Base-by-base conservation (phyloP, 2,113 vertebrate species). In the Eolophus roseicapilla region DNA sequence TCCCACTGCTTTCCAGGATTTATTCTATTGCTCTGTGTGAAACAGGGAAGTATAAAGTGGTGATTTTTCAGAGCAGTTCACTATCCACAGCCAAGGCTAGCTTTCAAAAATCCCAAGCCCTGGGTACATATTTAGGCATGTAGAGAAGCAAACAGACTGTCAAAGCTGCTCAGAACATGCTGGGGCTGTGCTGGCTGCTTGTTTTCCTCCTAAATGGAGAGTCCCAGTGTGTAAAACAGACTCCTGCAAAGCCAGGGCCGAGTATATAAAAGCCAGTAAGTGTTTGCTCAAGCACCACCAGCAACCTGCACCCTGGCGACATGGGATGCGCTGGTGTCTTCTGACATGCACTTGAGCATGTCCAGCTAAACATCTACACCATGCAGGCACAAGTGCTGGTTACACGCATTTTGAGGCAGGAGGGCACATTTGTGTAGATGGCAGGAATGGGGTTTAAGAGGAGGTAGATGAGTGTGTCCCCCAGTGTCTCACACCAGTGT, bases 91-190 rank as follows among this genome's bases (percentile, higher is more conserved):
- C 53, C 88, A 93, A 79, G 53, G 53, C 77, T 62, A 79, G 74
- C 76, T 82, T 84, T 71, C 82, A 89, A 80, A 91, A 87, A 41
- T 79, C 53, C 47, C 62, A n/a, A 86, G 16, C 49, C 52, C n/a
- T 31, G 24, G 85, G 50, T 2, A 7, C 37, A 14, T 46, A 81
- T 78, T 86, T 68, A 84, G 50, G 60, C 81, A 73, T 19, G 52
- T 33, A 57, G 79, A 78, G 89, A 95, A 96, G 77, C 83, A 93
- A 94, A 93, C 1, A 87, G 62, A 57, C 70, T 83, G 75, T 81
- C 64, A 81, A 46, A 94, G 55, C 73, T 60, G 43, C 76, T 86
- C 75, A 50, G 64, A 57, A 86, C 50, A 28, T 17, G 35, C 79
- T 67, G 90, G 43, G 47, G 60, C 52, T 87, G n/a, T 77, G 84